A percentile compares a stretch with the other conserved stretches of the same genome.
Evolutionary conservation across 1,140 invertebrate genomes (phyloP).

Genomic region (Apocrypta bakeri): DNA sequence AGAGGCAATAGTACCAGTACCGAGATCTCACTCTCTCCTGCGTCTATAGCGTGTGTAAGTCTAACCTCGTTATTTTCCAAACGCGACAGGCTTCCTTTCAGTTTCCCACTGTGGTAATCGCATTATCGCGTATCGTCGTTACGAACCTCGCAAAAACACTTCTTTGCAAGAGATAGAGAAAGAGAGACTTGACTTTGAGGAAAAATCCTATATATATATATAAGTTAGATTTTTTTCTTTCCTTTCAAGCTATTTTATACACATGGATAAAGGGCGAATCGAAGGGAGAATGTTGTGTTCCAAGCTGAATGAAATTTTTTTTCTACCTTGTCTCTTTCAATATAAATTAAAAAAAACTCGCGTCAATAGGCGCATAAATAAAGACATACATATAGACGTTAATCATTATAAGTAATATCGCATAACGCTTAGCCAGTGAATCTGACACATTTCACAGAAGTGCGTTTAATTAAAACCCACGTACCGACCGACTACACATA

Average conservation of each 20-base stretch:
- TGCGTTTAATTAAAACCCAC: neutral
- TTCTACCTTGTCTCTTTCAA: neutral
- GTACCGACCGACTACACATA: too few species aligned
- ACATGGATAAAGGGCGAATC: neutral
- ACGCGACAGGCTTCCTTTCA: conserved; percentile 49
- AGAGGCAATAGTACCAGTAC: neutral
- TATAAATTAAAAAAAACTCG: neutral
- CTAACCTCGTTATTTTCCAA: conserved; percentile 48
- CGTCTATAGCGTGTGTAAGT: neutral
- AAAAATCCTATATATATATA: too few species aligned
- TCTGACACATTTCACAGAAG: neutral
- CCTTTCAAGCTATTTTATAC: neutral
- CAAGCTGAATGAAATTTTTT: neutral
- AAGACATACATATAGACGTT: neutral
- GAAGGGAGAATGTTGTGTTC: neutral
- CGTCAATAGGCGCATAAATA: neutral
- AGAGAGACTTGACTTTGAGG: conserved; percentile 4
- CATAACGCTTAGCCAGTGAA: neutral
- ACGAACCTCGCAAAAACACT: conserved; percentile 38
- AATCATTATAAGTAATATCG: neutral
- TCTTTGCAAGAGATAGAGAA: neutral
- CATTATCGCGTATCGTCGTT: conserved; percentile 56
- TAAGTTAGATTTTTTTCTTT: neutral
- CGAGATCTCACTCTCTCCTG: neutral
- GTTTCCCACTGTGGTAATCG: conserved; percentile 53